A percentile compares a stretch with the other conserved stretches of the same genome.
These are phyloP conservation scores for Pseudomugil gertrudae DNA, from an alignment of 2,797 vertebrate genomes.

Conservation along the genomic window DNA sequence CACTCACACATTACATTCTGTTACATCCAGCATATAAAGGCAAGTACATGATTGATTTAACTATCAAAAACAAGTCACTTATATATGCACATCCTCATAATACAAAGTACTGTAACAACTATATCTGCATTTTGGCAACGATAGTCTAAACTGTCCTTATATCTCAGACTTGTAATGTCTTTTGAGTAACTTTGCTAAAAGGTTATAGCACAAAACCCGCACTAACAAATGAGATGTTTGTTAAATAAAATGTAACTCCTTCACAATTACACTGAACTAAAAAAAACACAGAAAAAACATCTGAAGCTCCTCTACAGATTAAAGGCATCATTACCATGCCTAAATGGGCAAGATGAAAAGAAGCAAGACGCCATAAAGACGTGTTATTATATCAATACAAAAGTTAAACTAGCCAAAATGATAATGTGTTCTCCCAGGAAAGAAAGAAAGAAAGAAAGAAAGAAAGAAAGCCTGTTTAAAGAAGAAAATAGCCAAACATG, in stretches of 20 bases:
- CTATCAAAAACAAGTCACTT: slow-evolving; percentile 9
- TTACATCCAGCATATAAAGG: slow-evolving; percentile 25
- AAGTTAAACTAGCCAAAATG: slow-evolving; percentile 43
- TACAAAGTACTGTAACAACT: slow-evolving; percentile 6
- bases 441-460: slow-evolving; percentile 4
- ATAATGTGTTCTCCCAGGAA: slow-evolving; percentile 8
- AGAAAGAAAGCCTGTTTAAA: neutral
- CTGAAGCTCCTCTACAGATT: slow-evolving; percentile 40
- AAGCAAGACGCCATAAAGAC: slow-evolving; percentile 17
- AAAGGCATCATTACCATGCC: slow-evolving; percentile 53
- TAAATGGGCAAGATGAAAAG: slow-evolving; percentile 59
- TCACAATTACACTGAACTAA: slow-evolving; percentile 30
- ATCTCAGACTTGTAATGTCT: neutral
- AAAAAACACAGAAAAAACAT: slow-evolving; percentile 33
- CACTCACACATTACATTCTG: slow-evolving; percentile 23
- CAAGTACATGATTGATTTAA: slow-evolving; percentile 8
- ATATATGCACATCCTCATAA: neutral
- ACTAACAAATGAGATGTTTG: neutral
- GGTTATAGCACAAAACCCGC: neutral
- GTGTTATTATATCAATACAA: slow-evolving; percentile 45
- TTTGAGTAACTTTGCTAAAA: neutral
- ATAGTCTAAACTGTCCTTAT: slow-evolving; percentile 3
- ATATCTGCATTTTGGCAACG: neutral
- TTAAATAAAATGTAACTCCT: slow-evolving; percentile 15
- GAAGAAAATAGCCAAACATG: slow-evolving; percentile 5